A percentile compares a stretch with the other conserved stretches of the same genome.
phyloP scores from a whole-genome alignment of 2,888 invertebrate genomes.

The Athalia cordata region DNA sequence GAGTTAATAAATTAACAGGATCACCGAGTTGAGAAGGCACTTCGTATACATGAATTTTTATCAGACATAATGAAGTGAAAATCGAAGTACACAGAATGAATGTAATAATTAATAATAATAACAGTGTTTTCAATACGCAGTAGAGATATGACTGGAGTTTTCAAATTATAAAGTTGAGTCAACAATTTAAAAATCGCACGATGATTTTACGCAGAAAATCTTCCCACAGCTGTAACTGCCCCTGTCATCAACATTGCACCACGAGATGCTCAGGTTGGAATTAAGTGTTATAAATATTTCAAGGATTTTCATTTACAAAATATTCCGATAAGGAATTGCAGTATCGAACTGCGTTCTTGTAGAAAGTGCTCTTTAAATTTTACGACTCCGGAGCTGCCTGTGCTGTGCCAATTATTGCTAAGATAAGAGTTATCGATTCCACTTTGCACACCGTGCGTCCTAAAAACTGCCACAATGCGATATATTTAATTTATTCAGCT shows the following conservation, averaged over 20 bases:
- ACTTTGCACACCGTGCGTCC: neutral
- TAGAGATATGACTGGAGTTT: neutral
- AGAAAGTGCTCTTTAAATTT: neutral
- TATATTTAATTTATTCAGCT: too few relatives aligned
- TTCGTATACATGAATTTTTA: too few relatives aligned
- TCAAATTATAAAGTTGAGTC: neutral
- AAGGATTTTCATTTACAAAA: neutral
- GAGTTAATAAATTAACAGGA: too few relatives aligned
- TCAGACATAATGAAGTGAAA: too few relatives aligned
- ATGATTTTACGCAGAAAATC: constrained; percentile 66
- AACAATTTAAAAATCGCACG: too few relatives aligned
- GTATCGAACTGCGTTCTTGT: neutral
- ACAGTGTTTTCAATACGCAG: neutral
- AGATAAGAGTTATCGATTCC: neutral
- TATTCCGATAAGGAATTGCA: neutral
- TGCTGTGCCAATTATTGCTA: too few relatives aligned
- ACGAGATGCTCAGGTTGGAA: constrained; percentile 69
- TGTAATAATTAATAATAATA: too few relatives aligned
- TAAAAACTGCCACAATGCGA: too few relatives aligned
- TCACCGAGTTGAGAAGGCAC: too few relatives aligned
- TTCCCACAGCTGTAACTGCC: constrained; percentile 67
- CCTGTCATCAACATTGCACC: constrained; percentile 70
- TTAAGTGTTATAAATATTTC: neutral
- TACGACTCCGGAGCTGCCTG: too few relatives aligned
- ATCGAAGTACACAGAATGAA: too few relatives aligned